Conservation (phyloP, 2,113 vertebrate genomes). For the Thryonomys swinderianus region DNA sequence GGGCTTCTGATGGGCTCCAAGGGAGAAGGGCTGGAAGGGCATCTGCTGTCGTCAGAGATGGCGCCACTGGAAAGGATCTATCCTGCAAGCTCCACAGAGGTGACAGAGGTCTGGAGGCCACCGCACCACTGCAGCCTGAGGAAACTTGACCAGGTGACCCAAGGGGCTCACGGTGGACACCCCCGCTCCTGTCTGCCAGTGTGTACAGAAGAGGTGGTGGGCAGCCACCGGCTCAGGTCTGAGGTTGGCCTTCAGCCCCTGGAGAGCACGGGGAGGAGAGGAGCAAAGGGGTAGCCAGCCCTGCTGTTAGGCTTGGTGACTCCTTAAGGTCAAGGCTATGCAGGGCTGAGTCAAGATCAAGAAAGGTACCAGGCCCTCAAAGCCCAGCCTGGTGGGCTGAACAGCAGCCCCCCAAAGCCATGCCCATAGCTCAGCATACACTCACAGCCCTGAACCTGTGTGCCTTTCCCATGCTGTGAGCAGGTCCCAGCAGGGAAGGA, state of each 20-base stretch:
- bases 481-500: neutral
- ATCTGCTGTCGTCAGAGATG: neutral
- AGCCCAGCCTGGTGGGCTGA: neutral
- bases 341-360: neutral
- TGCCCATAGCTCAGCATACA: neutral
- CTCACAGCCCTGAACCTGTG: neutral
- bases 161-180: constrained; percentile 16
- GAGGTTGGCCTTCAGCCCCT: neutral
- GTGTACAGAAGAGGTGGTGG: neutral
- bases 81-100: neutral
- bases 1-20: neutral
- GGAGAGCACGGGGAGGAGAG: neutral
- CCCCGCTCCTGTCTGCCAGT: neutral
- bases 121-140: constrained; percentile 22
- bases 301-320: neutral
- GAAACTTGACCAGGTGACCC: constrained; percentile 6
- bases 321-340: neutral
- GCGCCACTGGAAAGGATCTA: neutral
- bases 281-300: neutral
- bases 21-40: too few species aligned
- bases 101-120: neutral
- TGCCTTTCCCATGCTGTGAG: neutral
- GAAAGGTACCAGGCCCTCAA: neutral
- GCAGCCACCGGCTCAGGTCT: neutral
- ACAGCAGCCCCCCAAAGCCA: neutral